These are phyloP conservation scores for Acanthosepion pharaonis DNA, from an alignment of 2,888 invertebrate species.

Conservation along the genomic window DNA sequence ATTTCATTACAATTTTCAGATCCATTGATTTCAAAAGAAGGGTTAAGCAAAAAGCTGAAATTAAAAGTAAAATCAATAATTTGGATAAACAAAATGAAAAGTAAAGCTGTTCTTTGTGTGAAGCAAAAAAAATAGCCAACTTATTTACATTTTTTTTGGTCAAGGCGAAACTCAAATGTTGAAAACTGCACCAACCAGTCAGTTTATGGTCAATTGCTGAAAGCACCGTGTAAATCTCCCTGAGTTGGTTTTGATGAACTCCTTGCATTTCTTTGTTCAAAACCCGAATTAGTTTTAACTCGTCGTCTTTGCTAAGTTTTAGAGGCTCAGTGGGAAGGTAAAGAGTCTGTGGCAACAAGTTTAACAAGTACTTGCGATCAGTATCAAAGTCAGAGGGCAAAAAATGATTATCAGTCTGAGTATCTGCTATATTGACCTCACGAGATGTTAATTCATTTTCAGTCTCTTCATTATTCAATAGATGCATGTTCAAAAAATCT, in stretches of 20 bases:
- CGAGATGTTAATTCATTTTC: conserved; percentile 52
- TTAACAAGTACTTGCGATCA: conserved; percentile 52
- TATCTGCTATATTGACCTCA: neutral
- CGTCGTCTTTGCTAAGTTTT: conserved; percentile 58
- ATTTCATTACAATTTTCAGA: too few species aligned
- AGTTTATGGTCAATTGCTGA: conserved; percentile 62
- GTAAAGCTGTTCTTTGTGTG: neutral
- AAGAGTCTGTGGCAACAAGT: conserved; percentile 57
- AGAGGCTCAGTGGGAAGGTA: conserved; percentile 65
- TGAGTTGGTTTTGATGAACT: conserved; percentile 57
- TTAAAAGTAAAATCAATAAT: too few species aligned
- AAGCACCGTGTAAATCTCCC: conserved; percentile 67
- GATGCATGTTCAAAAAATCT: conserved; percentile 47
- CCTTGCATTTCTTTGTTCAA: conserved; percentile 60
- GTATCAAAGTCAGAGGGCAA: conserved; percentile 35
- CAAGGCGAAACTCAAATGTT: conserved; percentile 59
- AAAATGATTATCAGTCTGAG: conserved; percentile 48
- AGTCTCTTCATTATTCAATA: conserved; percentile 50
- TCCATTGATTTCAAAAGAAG: too few species aligned
- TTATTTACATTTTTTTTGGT: conserved; percentile 56
- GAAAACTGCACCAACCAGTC: conserved; percentile 62
- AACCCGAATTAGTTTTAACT: conserved; percentile 59
- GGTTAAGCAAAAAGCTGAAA: too few species aligned
- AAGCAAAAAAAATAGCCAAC: neutral
- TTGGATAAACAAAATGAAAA: too few species aligned